Base-by-base conservation (phyloP, 2,888 invertebrate species). In the Drosophila atroscutellata region DNA sequence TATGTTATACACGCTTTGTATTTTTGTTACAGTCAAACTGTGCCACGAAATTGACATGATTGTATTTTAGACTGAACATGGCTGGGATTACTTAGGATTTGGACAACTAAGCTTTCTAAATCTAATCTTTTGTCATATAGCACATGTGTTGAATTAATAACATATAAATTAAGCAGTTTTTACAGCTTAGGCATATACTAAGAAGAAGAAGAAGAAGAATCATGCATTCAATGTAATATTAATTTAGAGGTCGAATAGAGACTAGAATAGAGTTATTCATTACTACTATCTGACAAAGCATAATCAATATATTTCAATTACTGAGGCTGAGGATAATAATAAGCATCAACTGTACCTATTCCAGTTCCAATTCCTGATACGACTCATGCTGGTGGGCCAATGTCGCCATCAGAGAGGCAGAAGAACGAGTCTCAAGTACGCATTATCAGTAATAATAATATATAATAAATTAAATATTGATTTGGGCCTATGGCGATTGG, bases 321-420 rank as follows among this genome's bases (percentile, higher is more conserved):
- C 11, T 32, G 3, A 32, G 5, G 13, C 34, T 34, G 34, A 5
- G 3, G 32, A 86, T 58, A 2, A 86, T 77, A 47, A 86, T 89
- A 1, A 86, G 20, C 28, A 3, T 42, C 52, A 13, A 50, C 55
- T 5, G 1, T 20, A 1, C 55, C 69, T 26, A 63, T 59, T 11
- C 65, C 55, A 3, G 13, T 15, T 1, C 30, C 60, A 8, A 60
- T 20, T 28, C 64, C 65, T 0, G 69, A 54, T 8, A 80, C 80
- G 26, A 60, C 1, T 1, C 54, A 63, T n/a, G 71, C 42, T 30
- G 51, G 45, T 5, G 67, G 60, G 1, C 47, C 68, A 42, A 8
- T 28, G 55, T 6, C 62, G 63, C 49, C 66, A 20, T 47, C 36
- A 24, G 11, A 62, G 3, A 80, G 82, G 13, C 86, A 89, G 30